These are phyloP conservation scores for Caenorhabditis sp. DNA, from an alignment of 2,888 invertebrate genomes.

Conservation along the genomic window DNA sequence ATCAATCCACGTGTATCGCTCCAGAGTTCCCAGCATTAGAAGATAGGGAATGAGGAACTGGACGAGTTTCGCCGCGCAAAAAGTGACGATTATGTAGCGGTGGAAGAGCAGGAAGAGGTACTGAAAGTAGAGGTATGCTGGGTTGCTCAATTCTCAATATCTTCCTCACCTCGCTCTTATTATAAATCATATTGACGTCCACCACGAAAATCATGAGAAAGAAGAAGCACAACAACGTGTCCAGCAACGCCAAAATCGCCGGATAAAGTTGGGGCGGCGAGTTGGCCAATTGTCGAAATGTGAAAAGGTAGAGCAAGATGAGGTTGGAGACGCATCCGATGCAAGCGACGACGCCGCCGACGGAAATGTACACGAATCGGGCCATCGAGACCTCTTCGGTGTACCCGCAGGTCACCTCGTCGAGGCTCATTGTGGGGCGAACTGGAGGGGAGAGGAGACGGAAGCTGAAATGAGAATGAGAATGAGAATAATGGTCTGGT, in stretches of 20 bases:
- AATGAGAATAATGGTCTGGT: background rate
- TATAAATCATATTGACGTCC: constrained; percentile 74
- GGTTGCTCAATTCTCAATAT: background rate
- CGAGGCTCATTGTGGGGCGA: constrained; percentile 28
- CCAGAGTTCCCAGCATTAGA: constrained; percentile 75
- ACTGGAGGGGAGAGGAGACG: background rate
- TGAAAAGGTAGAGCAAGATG: constrained; percentile 72
- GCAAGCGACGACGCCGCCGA: constrained; percentile 64
- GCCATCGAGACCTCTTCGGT: constrained; percentile 71
- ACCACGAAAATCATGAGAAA: constrained; percentile 77
- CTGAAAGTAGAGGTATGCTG: constrained; percentile 53
- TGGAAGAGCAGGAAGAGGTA: constrained; percentile 74
- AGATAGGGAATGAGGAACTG: constrained; percentile 76
- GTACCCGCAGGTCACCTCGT: constrained; percentile 69
- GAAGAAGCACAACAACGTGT: constrained; percentile 71
- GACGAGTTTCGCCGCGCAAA: constrained; percentile 68
- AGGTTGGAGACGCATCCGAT: constrained; percentile 69
- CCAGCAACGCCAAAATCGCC: constrained; percentile 73
- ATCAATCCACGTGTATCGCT: constrained; percentile 76
- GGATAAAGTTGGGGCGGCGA: constrained; percentile 76
- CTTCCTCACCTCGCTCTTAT: constrained; percentile 68
- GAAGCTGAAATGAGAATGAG: background rate
- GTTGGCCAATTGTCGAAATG: constrained; percentile 65
- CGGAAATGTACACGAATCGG: constrained; percentile 70
- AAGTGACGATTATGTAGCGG: constrained; percentile 72